Base-by-base conservation (phyloP, 2,888 invertebrate species). In the Tuta absoluta region DNA sequence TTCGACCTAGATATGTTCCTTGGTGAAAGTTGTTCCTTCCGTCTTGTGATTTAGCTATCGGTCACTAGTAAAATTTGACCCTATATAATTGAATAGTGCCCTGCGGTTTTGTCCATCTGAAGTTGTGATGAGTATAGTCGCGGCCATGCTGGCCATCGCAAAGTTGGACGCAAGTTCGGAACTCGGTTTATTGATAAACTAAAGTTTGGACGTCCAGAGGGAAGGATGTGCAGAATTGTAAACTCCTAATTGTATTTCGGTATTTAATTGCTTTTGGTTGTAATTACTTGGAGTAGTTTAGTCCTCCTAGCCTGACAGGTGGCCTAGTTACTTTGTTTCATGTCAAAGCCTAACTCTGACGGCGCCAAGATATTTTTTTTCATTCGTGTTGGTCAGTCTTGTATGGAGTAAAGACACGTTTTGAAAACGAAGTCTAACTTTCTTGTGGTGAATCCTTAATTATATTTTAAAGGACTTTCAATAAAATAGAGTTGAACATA, bases 151-250 rank as follows among this genome's bases (percentile, higher is more conserved):
- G 21, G n/a, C 49, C 21, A 21, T 49, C 49, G 2, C 14, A 53
- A 53, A 53, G 28, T 53, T 53, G n/a, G 53, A 28, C 24, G n/a
- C 12, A 53, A 53, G 24, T 53, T 53, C 24, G 2, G 5, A 24
- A 53, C 53, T 53, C 24, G 14, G 53, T 53, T 24, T 53, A 53
- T 53, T 53, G 53, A 53, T 53, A 53, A 53, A 53, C 24, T 53
- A 53, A 53, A 53, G 24, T 53, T 28, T 12, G 53, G 53, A 53
- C 23, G 24, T 24, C 24, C 53, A 24, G 53, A 11, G 53, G 53
- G 53, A 7, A 11, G 53, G 53, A 24, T 45, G 45, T 45, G n/a
- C 21, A n/a, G 28, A 53, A 53, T 24, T 24, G 53, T 53, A 28
- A 53, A 53, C 24, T 21, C 28, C 53, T 53, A 24, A 53, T 49